Percentiles rank a stretch among this genome's conserved stretches.
phyloP scores from a whole-genome alignment of 2,113 vertebrate species.

The Forbesichthys agassizii region DNA sequence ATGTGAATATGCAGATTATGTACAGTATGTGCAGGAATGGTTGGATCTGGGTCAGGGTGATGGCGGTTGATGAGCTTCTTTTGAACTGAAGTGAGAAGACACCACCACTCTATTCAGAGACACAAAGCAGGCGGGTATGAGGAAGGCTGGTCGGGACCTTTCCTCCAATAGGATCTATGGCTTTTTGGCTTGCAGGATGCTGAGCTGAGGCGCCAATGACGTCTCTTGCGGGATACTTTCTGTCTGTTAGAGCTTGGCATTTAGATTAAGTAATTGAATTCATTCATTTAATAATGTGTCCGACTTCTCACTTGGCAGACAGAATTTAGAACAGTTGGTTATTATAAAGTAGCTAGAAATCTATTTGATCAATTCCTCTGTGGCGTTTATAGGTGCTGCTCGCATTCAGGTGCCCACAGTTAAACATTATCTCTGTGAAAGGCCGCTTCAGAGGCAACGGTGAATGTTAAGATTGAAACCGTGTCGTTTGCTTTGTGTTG shows the following conservation, averaged over 20 bases:
- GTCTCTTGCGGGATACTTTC: slow-evolving; percentile 50
- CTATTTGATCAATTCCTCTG: slow-evolving; percentile 1
- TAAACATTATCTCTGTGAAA: background rate
- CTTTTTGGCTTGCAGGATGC: slow-evolving; percentile 44
- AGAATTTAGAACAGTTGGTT: slow-evolving; percentile 24
- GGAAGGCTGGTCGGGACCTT: slow-evolving; percentile 45
- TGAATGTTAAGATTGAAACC: background rate
- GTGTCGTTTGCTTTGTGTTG: background rate
- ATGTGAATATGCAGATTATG: slow-evolving; percentile 65
- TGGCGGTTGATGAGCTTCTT: slow-evolving; percentile 47
- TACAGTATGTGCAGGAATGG: slow-evolving; percentile 44
- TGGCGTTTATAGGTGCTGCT: background rate
- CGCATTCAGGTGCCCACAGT: background rate
- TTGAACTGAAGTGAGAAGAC: slow-evolving; percentile 44
- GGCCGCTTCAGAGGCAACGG: background rate
- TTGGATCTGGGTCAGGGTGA: slow-evolving; percentile 65
- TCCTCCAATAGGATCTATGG: slow-evolving; percentile 42
- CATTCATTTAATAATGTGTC: slow-evolving; percentile 37
- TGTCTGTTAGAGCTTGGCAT: slow-evolving; percentile 45
- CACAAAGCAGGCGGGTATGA: slow-evolving; percentile 41
- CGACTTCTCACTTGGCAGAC: slow-evolving; percentile 16
- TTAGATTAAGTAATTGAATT: no score
- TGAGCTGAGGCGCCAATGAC: slow-evolving; percentile 46
- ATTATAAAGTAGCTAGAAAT: slow-evolving; percentile 9
- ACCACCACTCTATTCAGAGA: slow-evolving; percentile 30